Evolutionary conservation across 1,140 invertebrate genomes (phyloP).

Genomic region (Bombus vancouverensis): DNA sequence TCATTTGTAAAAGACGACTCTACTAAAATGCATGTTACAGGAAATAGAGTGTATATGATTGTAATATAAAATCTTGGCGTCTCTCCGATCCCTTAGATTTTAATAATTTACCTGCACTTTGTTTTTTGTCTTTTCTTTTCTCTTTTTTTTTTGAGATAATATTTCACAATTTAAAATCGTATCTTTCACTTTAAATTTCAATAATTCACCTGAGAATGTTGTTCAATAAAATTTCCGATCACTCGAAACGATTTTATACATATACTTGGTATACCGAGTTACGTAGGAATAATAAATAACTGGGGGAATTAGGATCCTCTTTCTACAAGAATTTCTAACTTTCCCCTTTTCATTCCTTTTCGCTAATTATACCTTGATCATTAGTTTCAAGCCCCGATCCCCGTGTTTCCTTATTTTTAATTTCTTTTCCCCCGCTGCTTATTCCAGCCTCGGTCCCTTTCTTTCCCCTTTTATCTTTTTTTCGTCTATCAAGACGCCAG

Average conservation of each 20-base stretch:
- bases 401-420: constrained; percentile 23
- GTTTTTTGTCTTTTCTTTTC: too few species aligned
- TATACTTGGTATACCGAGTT: too few species aligned
- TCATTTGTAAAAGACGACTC: background rate
- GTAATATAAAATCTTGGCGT: background rate
- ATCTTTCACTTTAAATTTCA: too few species aligned
- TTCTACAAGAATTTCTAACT: background rate
- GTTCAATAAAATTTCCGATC: too few species aligned
- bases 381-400: constrained; percentile 5
- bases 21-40: background rate
- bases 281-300: background rate
- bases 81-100: background rate
- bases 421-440: constrained; percentile 4
- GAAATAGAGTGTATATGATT: background rate
- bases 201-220: too few species aligned
- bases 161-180: too few species aligned
- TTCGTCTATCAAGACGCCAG: background rate
- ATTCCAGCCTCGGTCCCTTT: background rate
- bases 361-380: constrained; percentile 5
- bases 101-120: background rate
- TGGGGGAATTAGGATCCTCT: background rate
- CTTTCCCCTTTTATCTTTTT: constrained; percentile 3
- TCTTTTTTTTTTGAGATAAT: too few species aligned
- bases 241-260: too few species aligned
- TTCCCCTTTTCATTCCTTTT: background rate